Evolutionary conservation across 2,888 invertebrate genomes (phyloP), one percentile per base, ranked within the genome.

Genomic region (Drosophila eohydei): DNA sequence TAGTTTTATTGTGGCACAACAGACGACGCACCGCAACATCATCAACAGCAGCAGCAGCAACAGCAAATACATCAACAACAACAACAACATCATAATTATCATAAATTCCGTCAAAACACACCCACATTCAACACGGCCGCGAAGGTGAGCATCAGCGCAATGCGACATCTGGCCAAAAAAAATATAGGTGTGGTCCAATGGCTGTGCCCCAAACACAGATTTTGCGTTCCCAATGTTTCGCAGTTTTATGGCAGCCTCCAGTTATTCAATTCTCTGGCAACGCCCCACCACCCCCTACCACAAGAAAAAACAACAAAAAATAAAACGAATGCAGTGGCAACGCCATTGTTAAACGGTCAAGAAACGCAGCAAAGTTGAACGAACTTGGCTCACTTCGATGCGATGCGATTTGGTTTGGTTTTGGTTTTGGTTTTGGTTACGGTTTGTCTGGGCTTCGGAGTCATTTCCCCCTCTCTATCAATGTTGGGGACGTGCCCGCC

Each of bases 331-430:
- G 30, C 44, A 44, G 60, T 60, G 62, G 61, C 63, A 75, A 57
- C 63, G 64, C 70, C 74, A 76, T 79, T 79, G 79, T 74, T 78
- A 51, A 71, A 66, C 71, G 77, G 76, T 76, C 80, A 80, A 77
- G 65, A 77, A 70, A 40, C 58, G 52, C 43, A 51, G 44, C 44
- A 36, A 58, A 63, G 80, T 76, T 80, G 71, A 78, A 78, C 58
- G 78, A 80, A 74, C 78, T 41, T 61, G 36, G 51, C 58, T 48
- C 36, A 55, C 56, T 46, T 50, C 54, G 57, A 48, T 58, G 38
- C 48, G 58, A 38, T 58, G 30, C 41, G 48, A 55, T 59, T 44
- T 43, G 67, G 14, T 64, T 46, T 43, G 51, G 52, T n/a, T 55
- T 44, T 55, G 14, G n/a, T 11, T 55, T 56, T 21, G 38, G 48